phyloP scores from a whole-genome alignment of 2,113 vertebrate genomes.

The Hemibagrus wyckioides region DNA sequence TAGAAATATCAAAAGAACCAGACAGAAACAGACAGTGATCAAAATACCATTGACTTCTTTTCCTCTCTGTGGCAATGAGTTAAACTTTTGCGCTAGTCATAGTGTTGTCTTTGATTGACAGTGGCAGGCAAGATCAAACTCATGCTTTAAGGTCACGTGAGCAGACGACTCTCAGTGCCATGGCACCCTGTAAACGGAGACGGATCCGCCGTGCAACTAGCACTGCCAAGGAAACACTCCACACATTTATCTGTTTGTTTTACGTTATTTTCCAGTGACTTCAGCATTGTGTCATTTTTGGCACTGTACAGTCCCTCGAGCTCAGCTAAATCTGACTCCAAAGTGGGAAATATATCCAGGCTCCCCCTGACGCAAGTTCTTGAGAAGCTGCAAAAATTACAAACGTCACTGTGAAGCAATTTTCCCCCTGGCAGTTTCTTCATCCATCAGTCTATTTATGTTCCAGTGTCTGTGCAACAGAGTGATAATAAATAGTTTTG shows the following conservation, averaged over 20 bases:
- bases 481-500: background rate
- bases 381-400: slow-evolving; percentile 50
- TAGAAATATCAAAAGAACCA: background rate
- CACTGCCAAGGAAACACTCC: slow-evolving; percentile 52
- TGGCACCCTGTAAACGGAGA: slow-evolving; percentile 26
- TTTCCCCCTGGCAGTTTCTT: slow-evolving; percentile 52
- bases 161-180: background rate
- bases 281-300: slow-evolving; percentile 51
- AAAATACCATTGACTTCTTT: background rate
- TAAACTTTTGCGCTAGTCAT: background rate
- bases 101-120: slow-evolving; percentile 19
- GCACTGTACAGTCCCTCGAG: slow-evolving; percentile 63
- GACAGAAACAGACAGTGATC: background rate
- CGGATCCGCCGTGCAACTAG: slow-evolving; percentile 8
- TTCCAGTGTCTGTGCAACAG: slow-evolving; percentile 60
- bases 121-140: slow-evolving; percentile 55
- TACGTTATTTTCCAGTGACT: slow-evolving; percentile 49
- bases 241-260: slow-evolving; percentile 42
- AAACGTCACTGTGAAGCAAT: slow-evolving; percentile 43
- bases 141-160: slow-evolving; percentile 40
- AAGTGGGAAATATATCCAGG: slow-evolving; percentile 58
- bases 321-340: slow-evolving; percentile 66
- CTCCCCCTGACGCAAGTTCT: slow-evolving; percentile 41
- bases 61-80: background rate
- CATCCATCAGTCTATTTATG: slow-evolving; percentile 72